Evolutionary conservation across 2,113 vertebrate species (phyloP).

Genomic region (Gadus macrocephalus): DNA sequence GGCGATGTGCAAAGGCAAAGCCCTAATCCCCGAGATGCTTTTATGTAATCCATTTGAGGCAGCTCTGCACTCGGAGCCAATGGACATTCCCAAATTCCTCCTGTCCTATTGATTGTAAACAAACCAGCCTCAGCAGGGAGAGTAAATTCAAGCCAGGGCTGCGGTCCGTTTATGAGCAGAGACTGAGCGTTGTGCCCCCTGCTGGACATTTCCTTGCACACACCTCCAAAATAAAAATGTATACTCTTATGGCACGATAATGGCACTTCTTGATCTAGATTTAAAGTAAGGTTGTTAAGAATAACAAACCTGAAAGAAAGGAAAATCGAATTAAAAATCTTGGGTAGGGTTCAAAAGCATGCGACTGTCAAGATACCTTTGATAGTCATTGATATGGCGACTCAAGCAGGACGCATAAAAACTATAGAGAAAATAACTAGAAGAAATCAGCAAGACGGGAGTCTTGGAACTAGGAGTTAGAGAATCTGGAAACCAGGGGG

Average conservation of each 20-base stretch:
- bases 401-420: neutral
- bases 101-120: slow-evolving; percentile 14
- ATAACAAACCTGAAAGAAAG: no score
- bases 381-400: neutral
- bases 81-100: no score
- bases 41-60: no score
- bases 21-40: no score
- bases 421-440: neutral
- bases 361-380: no score
- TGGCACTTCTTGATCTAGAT: neutral
- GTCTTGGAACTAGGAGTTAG: neutral
- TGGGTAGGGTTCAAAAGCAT: no score
- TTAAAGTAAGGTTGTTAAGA: no score
- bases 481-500: neutral
- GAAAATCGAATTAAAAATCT: no score
- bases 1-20: slow-evolving; percentile 13
- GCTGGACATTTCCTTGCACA: slow-evolving; percentile 28
- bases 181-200: slow-evolving; percentile 35
- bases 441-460: slow-evolving; percentile 13
- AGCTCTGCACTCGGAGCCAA: no score
- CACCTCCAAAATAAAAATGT: neutral
- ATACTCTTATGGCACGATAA: neutral
- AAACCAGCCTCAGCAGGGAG: neutral
- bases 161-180: no score
- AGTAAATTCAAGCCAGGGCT: no score